phyloP scores from a whole-genome alignment of 2,113 vertebrate genomes.

The Callionymus lyra region DNA sequence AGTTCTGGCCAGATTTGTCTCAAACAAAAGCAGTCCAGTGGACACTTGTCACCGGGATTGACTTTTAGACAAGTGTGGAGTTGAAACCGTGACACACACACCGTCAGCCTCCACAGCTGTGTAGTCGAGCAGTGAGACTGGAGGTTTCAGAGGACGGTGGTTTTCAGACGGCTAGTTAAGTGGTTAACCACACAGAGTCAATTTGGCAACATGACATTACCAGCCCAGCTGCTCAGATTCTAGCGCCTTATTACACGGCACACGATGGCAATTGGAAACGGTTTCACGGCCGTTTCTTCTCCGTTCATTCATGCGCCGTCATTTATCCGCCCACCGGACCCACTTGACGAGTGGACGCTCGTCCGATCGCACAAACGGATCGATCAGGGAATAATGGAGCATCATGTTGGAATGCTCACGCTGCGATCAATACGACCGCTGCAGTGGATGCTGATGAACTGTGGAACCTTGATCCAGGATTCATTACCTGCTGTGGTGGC shows the following conservation, averaged over 20 bases:
- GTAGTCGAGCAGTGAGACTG: conserved; percentile 1
- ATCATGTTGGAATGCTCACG: conserved; percentile 46
- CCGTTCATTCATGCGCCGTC: too few species aligned
- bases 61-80: too few species aligned
- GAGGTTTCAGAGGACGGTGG: conserved; percentile 15
- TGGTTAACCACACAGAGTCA: conserved; percentile 31
- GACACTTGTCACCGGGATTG: too few species aligned
- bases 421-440: conserved; percentile 53
- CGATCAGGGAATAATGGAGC: conserved; percentile 59
- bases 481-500: conserved; percentile 9
- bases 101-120: background rate
- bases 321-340: too few species aligned
- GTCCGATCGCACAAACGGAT: conserved; percentile 55
- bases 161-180: conserved; percentile 25
- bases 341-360: background rate
- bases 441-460: conserved; percentile 40
- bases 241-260: too few species aligned
- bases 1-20: background rate
- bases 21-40: too few species aligned
- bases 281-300: background rate
- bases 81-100: too few species aligned
- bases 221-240: conserved; percentile 7
- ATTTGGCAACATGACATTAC: conserved; percentile 13
- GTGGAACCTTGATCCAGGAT: conserved; percentile 11
- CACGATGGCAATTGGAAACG: too few species aligned